Percentiles rank a stretch among this genome's conserved stretches.
Evolutionary conservation across 2,888 invertebrate species (phyloP).

Genomic region (Digitonthophagus gazella): DNA sequence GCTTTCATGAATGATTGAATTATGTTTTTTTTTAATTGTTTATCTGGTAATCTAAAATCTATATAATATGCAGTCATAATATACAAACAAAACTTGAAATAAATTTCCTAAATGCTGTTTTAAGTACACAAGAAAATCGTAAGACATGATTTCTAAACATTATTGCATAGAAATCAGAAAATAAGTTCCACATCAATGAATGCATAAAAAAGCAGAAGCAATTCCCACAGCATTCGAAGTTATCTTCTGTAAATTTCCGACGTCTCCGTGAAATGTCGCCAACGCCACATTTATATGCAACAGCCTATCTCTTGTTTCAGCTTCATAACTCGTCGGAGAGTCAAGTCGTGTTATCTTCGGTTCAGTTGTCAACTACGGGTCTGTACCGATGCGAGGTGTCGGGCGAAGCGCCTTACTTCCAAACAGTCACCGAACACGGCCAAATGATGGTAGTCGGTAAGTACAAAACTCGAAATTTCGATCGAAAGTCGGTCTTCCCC

Average conservation of each 20-base stretch:
- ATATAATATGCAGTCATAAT: too few relatives aligned
- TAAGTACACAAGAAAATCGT: too few relatives aligned
- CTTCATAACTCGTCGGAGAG: slow-evolving; percentile 67
- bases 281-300: slow-evolving; percentile 2
- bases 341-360: slow-evolving; percentile 62
- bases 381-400: slow-evolving; percentile 69
- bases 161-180: too few relatives aligned
- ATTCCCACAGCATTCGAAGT: neutral
- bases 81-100: too few relatives aligned
- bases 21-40: neutral
- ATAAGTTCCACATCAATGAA: neutral
- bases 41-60: too few relatives aligned
- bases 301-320: slow-evolving; percentile 49
- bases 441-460: slow-evolving; percentile 70
- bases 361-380: slow-evolving; percentile 64
- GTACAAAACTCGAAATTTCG: slow-evolving; percentile 40
- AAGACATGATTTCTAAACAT: too few relatives aligned
- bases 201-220: neutral
- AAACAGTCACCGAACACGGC: slow-evolving; percentile 65
- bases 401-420: slow-evolving; percentile 68
- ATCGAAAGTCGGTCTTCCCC: too few relatives aligned
- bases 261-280: neutral
- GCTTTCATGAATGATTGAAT: too few relatives aligned
- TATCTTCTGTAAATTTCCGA: neutral
- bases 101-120: too few relatives aligned